Base-by-base conservation (phyloP, 2,888 invertebrate species). In the Scaptodrosophila latifasciaeformis region DNA sequence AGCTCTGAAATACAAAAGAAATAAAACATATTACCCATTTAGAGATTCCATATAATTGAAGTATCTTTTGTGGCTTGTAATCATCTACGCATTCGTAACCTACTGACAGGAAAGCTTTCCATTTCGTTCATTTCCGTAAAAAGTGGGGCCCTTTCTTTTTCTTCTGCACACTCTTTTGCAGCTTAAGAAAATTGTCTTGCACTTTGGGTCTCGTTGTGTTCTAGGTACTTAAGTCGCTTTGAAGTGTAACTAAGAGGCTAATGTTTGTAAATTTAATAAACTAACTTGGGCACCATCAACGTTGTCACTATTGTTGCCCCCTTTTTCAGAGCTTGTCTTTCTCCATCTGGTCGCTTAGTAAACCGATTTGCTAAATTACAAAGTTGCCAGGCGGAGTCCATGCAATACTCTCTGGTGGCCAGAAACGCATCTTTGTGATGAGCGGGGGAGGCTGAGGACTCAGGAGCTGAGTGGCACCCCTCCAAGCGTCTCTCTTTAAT, bases 341-440 rank as follows among this genome's bases (percentile, higher is more conserved):
- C 49, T 27, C 37, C 27, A 5, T 17, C 15, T 13, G 12, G 17
- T 7, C 42, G 48, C 58, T 31, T 31, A 15, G 15, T 77, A 79
- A 79, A 76, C 72, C 80, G 80, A 79, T 79, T 74, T 77, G 58
- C 59, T 62, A 78, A 71, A 71, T 75, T 78, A 67, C 76, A 70
- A 62, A 62, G 60, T 59, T 62, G 50, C 30, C 54, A 40, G 56
- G 42, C 15, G 42, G 53, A 46, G 46, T 24, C 5, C 35, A 44
- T 10, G 46, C 17, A 24, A 35, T n/a, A n/a, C n/a, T n/a, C n/a
- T n/a, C n/a, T n/a, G n/a, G n/a, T n/a, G n/a, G n/a, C n/a, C n/a
- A n/a, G n/a, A n/a, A 42, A 18, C 35, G 49, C 46, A 52, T 55
- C 52, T 58, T 52, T 65, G 61, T 48, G 37, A 19, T 15, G n/a